phyloP scores from a whole-genome alignment of 2,113 vertebrate species.

The Corynorhinus townsendii region DNA sequence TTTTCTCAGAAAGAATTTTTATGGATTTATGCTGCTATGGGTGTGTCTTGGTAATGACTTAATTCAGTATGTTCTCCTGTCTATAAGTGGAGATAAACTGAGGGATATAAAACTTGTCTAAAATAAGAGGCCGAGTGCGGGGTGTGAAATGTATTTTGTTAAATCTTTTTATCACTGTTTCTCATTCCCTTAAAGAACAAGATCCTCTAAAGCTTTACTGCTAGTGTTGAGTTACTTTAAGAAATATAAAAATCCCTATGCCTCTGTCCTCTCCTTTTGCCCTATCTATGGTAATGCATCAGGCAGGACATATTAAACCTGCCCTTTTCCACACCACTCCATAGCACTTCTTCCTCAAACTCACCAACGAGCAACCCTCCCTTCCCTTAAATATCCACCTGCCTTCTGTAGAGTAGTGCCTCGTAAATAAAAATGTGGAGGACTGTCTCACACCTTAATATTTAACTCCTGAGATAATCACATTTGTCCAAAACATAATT shows the following conservation, averaged over 20 bases:
- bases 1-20: constrained; percentile 47
- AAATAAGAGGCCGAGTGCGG: not conserved
- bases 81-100: constrained; percentile 5
- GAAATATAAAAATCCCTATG: not conserved
- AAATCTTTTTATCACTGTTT: not conserved
- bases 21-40: not conserved
- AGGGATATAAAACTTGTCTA: not conserved
- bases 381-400: not conserved
- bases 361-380: not conserved
- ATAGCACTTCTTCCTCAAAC: not conserved
- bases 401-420: not conserved
- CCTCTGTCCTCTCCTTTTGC: not conserved
- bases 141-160: not conserved
- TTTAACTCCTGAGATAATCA: not conserved
- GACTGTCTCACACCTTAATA: not conserved
- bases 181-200: constrained; percentile 8
- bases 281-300: not conserved
- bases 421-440: not conserved
- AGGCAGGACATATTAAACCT: not conserved
- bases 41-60: constrained; percentile 13
- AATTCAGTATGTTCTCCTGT: not conserved
- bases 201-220: not conserved
- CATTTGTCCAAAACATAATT: not conserved
- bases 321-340: not conserved
- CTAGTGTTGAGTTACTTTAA: not conserved